Percentiles rank a stretch among this genome's conserved stretches.
phyloP scores from a whole-genome alignment of 1,140 invertebrate genomes.

The Dysdera silvatica region DNA sequence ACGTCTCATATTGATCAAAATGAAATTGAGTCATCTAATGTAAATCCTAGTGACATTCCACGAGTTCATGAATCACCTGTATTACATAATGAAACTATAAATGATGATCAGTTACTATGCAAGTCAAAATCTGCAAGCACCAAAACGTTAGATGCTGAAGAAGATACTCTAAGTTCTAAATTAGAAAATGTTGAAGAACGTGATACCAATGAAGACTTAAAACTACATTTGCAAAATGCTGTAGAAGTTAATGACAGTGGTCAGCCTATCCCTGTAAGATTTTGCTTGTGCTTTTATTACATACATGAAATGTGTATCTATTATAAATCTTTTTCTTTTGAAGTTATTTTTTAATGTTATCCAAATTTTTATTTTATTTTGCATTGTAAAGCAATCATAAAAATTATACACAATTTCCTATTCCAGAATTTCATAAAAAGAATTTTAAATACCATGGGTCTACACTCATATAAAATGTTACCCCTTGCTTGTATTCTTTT shows the following conservation, averaged over 20 bases:
- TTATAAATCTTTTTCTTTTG: conserved; percentile 6
- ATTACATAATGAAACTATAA: neutral
- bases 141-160: conserved; percentile 16
- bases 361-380: neutral
- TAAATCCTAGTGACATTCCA: neutral
- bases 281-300: too few species aligned
- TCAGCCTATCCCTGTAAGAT: too few species aligned
- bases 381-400: neutral
- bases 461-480: too few species aligned
- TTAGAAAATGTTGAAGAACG: conserved; percentile 25
- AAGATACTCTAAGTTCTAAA: conserved; percentile 5
- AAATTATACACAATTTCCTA: too few species aligned
- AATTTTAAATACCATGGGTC: too few species aligned
- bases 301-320: conserved; percentile 2
- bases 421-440: too few species aligned
- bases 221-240: conserved; percentile 1
- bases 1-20: neutral
- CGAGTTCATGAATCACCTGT: neutral
- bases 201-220: neutral
- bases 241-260: too few species aligned
- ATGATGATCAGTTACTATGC: neutral
- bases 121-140: neutral
- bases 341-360: neutral
- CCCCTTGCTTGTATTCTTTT: too few species aligned
- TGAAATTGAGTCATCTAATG: conserved; percentile 6